Conservation (phyloP, 2,888 invertebrate species). For the Hanleya hanleyi region DNA sequence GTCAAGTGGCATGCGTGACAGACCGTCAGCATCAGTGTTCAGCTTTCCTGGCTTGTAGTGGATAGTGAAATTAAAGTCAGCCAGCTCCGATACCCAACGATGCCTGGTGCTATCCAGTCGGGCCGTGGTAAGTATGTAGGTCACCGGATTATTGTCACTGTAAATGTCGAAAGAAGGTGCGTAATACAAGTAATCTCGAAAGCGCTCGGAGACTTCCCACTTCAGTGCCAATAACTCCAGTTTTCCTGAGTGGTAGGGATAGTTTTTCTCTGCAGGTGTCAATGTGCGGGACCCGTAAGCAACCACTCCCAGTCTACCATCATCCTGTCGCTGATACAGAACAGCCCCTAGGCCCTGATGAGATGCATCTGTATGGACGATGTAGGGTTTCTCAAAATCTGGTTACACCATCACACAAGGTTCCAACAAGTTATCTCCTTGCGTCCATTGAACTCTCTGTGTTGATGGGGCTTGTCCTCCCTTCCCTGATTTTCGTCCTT, state of each 20-base stretch:
- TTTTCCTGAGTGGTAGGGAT: slow-evolving; percentile 16
- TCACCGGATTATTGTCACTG: slow-evolving; percentile 23
- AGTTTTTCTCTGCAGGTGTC: slow-evolving; percentile 12
- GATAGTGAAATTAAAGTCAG: slow-evolving; percentile 16
- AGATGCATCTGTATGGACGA: slow-evolving; percentile 24
- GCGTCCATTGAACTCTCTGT: slow-evolving; percentile 4
- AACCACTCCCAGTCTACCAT: slow-evolving; percentile 17
- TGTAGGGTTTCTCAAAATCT: slow-evolving; percentile 1
- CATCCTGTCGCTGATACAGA: slow-evolving; percentile 10
- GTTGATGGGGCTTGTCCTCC: neutral
- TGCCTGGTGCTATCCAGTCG: slow-evolving; percentile 13
- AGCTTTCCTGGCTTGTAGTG: slow-evolving; percentile 18
- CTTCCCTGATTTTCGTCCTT: no score
- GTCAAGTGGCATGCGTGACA: slow-evolving; percentile 25
- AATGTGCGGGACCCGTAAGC: slow-evolving; percentile 21
- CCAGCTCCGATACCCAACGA: slow-evolving; percentile 11
- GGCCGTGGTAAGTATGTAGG: slow-evolving; percentile 14
- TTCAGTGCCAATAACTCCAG: slow-evolving; percentile 24
- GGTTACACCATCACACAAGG: slow-evolving; percentile 9
- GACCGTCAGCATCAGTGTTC: slow-evolving; percentile 16
- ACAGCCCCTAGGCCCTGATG: slow-evolving; percentile 19
- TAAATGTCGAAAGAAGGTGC: slow-evolving; percentile 10
- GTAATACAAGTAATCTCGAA: slow-evolving; percentile 27
- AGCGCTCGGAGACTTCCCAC: slow-evolving; percentile 21
- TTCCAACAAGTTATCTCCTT: no score